phyloP scores from a whole-genome alignment of 2,888 invertebrate genomes.

The Lasioglossum vierecki region DNA sequence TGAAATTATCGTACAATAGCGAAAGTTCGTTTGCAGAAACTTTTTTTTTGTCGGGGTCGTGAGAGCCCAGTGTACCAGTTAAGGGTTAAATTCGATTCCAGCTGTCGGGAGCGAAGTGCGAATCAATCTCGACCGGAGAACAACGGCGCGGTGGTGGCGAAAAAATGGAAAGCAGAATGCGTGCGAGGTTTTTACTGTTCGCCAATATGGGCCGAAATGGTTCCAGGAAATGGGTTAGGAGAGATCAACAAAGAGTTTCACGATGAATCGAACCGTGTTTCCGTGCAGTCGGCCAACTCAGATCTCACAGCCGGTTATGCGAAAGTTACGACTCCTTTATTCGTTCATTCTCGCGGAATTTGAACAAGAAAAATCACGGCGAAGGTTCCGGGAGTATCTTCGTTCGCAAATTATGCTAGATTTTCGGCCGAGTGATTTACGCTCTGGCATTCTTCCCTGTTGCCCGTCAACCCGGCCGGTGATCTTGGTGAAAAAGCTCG shows the following conservation, averaged over 20 bases:
- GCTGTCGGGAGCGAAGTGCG: background rate
- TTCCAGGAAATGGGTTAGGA: background rate
- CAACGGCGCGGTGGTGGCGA: background rate
- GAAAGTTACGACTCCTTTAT: slow-evolving; percentile 2
- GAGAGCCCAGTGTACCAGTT: too few relatives aligned
- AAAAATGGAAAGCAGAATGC: background rate
- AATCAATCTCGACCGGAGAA: background rate
- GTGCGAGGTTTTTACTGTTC: background rate
- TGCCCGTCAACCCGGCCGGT: background rate
- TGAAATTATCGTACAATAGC: too few relatives aligned
- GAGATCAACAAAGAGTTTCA: slow-evolving; percentile 20
- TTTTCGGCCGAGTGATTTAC: background rate
- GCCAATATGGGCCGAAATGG: background rate
- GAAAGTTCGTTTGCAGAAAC: too few relatives aligned
- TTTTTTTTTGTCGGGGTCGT: too few relatives aligned
- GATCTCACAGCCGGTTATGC: slow-evolving; percentile 7
- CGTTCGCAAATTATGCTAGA: slow-evolving; percentile 11
- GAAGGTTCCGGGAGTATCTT: background rate
- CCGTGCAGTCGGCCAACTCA: slow-evolving; percentile 5
- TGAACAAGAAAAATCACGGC: background rate
- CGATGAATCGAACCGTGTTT: slow-evolving; percentile 32
- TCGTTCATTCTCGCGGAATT: background rate
- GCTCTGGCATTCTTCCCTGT: slow-evolving; percentile 8
- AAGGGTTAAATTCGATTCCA: background rate
- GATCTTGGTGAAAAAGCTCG: slow-evolving; percentile 9